These are phyloP conservation scores for Spodoptera picta DNA, from an alignment of 2,888 invertebrate species.

Conservation along the genomic window DNA sequence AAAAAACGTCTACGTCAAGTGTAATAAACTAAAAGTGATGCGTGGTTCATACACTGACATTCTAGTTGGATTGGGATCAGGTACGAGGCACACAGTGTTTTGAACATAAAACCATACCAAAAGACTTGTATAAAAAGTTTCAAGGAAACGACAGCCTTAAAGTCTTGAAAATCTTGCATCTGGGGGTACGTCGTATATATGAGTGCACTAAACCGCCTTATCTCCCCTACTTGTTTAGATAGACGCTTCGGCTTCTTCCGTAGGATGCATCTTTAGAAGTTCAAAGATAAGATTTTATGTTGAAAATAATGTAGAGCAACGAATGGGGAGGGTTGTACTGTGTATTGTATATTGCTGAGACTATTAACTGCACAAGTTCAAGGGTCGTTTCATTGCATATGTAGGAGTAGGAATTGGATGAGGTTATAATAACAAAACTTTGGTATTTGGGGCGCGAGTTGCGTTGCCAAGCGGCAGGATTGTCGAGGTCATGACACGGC, in stretches of 20 bases:
- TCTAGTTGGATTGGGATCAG: conserved; percentile 22
- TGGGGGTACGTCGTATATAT: conserved; percentile 66
- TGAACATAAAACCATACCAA: conserved; percentile 37
- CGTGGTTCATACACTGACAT: conserved; percentile 1
- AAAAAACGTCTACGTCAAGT: conserved; percentile 12
- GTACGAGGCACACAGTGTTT: conserved; percentile 14
- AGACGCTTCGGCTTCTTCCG: conserved; percentile 75
- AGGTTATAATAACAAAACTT: conserved; percentile 56
- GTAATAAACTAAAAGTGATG: not conserved
- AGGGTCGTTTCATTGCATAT: conserved; percentile 42
- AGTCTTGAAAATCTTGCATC: conserved; percentile 70
- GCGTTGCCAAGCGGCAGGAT: conserved; percentile 75
- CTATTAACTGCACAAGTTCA: conserved; percentile 40
- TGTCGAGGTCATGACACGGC: conserved; percentile 71
- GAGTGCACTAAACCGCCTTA: conserved; percentile 80
- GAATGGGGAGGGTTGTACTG: conserved; percentile 55
- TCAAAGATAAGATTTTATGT: conserved; percentile 80
- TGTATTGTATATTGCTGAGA: conserved; percentile 47
- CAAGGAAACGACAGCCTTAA: conserved; percentile 71
- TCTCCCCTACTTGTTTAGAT: conserved; percentile 82
- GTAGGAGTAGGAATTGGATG: conserved; percentile 38
- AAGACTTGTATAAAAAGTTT: conserved; percentile 60
- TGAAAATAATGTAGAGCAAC: conserved; percentile 69
- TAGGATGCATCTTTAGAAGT: conserved; percentile 79
- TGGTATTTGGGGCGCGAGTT: conserved; percentile 58